Conservation (phyloP, 2,888 invertebrate species). For the Apodemia arnacis region DNA sequence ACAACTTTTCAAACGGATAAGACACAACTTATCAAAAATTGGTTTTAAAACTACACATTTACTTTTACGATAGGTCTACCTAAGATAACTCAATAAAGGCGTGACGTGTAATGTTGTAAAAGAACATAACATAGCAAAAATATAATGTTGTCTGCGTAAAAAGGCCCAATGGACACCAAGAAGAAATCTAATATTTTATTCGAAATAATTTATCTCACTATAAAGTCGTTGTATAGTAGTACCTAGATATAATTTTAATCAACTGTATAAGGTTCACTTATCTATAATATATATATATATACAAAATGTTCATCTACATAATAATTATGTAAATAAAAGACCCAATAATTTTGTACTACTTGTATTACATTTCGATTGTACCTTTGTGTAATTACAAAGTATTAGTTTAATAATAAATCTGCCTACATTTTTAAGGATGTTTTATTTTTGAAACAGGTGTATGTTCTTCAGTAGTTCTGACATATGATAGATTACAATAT, state of each 20-base stretch:
- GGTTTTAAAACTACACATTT: no score
- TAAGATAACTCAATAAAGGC: no score
- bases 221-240: background rate
- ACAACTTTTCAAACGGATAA: no score
- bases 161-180: no score
- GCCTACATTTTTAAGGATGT: conserved; percentile 6
- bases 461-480: no score
- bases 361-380: conserved; percentile 12
- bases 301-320: background rate
- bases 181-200: no score
- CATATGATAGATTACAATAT: no score
- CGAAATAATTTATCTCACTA: background rate
- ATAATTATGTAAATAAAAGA: background rate
- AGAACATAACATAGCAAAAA: no score
- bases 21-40: no score
- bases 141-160: no score
- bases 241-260: background rate
- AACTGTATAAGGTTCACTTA: background rate
- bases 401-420: conserved; percentile 6
- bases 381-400: background rate
- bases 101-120: no score
- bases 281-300: background rate
- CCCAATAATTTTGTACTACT: background rate
- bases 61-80: no score
- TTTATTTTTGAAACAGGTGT: background rate